Base-by-base conservation (phyloP, 2,113 vertebrate genomes). In the Apodemus speciosus region DNA sequence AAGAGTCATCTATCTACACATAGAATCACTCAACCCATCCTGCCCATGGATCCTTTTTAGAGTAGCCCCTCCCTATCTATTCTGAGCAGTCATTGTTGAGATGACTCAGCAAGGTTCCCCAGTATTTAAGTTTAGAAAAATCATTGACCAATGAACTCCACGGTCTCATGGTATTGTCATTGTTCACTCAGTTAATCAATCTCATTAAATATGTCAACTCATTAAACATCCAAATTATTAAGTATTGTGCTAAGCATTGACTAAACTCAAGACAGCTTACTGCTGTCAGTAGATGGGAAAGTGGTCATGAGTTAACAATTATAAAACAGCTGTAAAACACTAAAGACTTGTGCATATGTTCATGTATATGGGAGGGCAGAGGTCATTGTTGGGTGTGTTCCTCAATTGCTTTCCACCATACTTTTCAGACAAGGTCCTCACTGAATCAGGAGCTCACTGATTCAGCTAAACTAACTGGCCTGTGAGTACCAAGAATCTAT, bases 71-170 rank as follows among this genome's bases (percentile, higher is more conserved):
- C 38, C 9, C 49, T 43, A 56, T 68, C 53, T 15, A 40, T 35
- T 58, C 56, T 60, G 30, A 49, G 49, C 3, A 46, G 46, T 79
- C 16, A 69, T 30, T 73, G 40, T 73, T 93, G 38, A 46, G 40
- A 86, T 32, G 27, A 85, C 90, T 88, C 75, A 76, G 62, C 9
- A 75, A 68, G 14, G 10, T 73, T 85, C 88, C 62, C 64, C 18
- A 95, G 56, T 9, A 92, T 72, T 90, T 35, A 20, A 83, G 8
- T 73, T 85, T 60, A 77, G 40, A 95, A 89, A 89, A 66, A 58
- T 66, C n/a, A 90, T 27, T 76, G 38, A 68, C 85, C 21, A 35
- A 9, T 66, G 73, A 75, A 91, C 11, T 76, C 30, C 7, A 80
- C 35, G 80, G 3, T 73, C 60, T 73, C 62, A 21, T 64, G 3